phyloP scores from a whole-genome alignment of 1,140 invertebrate species.

The Chymomyza costata region DNA sequence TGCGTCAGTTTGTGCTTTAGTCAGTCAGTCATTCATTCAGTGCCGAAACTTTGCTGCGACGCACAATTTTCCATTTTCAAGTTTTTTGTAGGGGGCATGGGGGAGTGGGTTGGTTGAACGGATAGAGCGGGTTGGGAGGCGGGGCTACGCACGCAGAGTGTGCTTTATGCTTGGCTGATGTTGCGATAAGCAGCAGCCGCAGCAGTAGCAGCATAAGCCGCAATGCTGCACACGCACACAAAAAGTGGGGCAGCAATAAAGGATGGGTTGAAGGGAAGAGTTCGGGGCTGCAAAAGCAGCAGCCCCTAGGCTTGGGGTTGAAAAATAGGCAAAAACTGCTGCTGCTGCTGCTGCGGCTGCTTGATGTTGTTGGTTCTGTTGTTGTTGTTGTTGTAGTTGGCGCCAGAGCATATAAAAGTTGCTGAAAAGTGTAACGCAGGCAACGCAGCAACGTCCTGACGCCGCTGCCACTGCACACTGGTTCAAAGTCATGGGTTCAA shows the following conservation, averaged over 20 bases:
- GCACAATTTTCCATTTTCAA: slow-evolving; percentile 73
- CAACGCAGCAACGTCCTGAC: slow-evolving; percentile 24
- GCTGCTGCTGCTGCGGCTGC: slow-evolving; percentile 15
- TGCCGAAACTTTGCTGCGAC: slow-evolving; percentile 60
- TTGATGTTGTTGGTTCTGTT: slow-evolving; percentile 12
- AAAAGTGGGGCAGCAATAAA: not conserved
- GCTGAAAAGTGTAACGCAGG: slow-evolving; percentile 69
- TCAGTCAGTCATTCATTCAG: slow-evolving; percentile 48
- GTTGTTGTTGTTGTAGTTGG: slow-evolving; percentile 53
- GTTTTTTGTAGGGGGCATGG: slow-evolving; percentile 36
- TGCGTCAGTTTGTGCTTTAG: slow-evolving; percentile 11
- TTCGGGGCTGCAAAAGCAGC: not conserved
- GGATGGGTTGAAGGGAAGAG: slow-evolving; percentile 2
- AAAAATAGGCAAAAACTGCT: slow-evolving; percentile 52
- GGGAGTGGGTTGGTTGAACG: not conserved
- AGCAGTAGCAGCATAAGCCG: slow-evolving; percentile 33
- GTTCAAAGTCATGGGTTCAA: no score
- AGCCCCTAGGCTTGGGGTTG: slow-evolving; percentile 45
- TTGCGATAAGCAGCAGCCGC: slow-evolving; percentile 58
- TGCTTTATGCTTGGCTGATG: slow-evolving; percentile 71
- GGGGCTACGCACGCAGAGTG: slow-evolving; percentile 36
- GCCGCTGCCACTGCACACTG: no score
- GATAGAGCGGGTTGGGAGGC: not conserved
- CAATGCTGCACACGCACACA: slow-evolving; percentile 57
- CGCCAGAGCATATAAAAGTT: slow-evolving; percentile 68